These are phyloP conservation scores for Ceraclea dissimilis DNA, from an alignment of 2,888 invertebrate species.

Conservation along the genomic window DNA sequence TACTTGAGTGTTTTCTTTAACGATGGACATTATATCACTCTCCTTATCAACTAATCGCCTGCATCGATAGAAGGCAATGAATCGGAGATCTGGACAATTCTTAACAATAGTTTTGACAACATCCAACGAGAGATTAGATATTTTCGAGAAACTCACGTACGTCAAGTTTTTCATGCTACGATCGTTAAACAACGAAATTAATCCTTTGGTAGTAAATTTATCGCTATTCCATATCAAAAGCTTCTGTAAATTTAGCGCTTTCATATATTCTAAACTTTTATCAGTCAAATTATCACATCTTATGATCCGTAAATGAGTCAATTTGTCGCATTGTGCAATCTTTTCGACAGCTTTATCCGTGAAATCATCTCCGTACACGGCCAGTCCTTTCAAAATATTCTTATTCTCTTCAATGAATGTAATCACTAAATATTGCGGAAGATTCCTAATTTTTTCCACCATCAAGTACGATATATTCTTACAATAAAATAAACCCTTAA, in stretches of 20 bases:
- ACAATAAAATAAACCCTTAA: constrained; percentile 36
- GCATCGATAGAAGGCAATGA: constrained; percentile 43
- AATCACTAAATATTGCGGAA: constrained; percentile 35
- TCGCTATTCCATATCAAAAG: constrained; percentile 44
- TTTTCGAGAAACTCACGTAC: constrained; percentile 41
- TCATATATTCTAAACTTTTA: constrained; percentile 33
- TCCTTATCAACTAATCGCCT: constrained; percentile 19
- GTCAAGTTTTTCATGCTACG: constrained; percentile 33
- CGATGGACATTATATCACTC: not conserved
- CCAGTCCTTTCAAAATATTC: constrained; percentile 34
- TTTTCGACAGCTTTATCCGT: constrained; percentile 36
- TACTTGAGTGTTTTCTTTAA: not conserved
- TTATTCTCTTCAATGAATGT: constrained; percentile 35
- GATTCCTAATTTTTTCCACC: constrained; percentile 40
- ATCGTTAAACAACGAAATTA: constrained; percentile 35
- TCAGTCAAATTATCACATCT: constrained; percentile 42
- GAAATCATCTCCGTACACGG: constrained; percentile 40
- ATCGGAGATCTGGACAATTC: constrained; percentile 39
- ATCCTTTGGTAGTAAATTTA: constrained; percentile 36
- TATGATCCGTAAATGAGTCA: constrained; percentile 40
- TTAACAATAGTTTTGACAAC: constrained; percentile 41
- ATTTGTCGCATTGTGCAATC: constrained; percentile 35
- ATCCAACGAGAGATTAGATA: constrained; percentile 37
- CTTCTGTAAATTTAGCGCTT: constrained; percentile 33
- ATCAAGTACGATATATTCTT: constrained; percentile 36